Evolutionary conservation across 2,888 invertebrate genomes (phyloP), one percentile per base, ranked within the genome.

Genomic region (Eupsilia transversa): DNA sequence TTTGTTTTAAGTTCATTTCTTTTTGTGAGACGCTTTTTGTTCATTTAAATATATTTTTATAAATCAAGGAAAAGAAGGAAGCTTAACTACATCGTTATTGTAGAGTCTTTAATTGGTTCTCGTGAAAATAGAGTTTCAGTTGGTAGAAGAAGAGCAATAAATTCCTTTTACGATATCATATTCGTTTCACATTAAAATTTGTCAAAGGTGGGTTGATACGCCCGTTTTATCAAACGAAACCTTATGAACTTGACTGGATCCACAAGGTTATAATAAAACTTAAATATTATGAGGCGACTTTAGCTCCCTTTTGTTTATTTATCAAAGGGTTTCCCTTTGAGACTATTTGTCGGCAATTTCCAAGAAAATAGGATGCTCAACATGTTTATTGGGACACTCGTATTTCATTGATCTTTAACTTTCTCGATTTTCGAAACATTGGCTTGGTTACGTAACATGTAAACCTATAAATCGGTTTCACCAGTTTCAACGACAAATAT

Each of bases 1-100:
- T 78, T 80, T 83, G 79, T 72, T 59, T 30, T 5, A 10, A 63
- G 52, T 72, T 52, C 6, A 49, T 66, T 63, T 71, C 14, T 57
- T 63, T 79, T 57, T 20, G 20, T 30, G 20, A 6, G 20, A 43
- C 4, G 3, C 10, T 23, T 75, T 82, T 72, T 52, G 17, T 67
- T 54, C 7, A 49, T 59, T 57, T 30, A 41, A 57, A 33, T 14
- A 6, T 41, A 6, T 54, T 54, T 33, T 61, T 59, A n/a, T 30
- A 27, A 27, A 46, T 57, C 23, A 3, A 12, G 14, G 3, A n/a
- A 30, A 17, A 38, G 5, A 27, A 14, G 3, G 41, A 46, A 35
- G 2, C 10, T 17, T 17, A 27, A 54, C 4, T 33, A 12, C 38
- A 12, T 12, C 14, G n/a, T 64, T 33, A 14, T n/a, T 46, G 0